Evolutionary conservation across 2,113 vertebrate species (phyloP), one percentile per base, ranked within the genome.

Genomic region (Rhegmatorhina hoffmannsi): DNA sequence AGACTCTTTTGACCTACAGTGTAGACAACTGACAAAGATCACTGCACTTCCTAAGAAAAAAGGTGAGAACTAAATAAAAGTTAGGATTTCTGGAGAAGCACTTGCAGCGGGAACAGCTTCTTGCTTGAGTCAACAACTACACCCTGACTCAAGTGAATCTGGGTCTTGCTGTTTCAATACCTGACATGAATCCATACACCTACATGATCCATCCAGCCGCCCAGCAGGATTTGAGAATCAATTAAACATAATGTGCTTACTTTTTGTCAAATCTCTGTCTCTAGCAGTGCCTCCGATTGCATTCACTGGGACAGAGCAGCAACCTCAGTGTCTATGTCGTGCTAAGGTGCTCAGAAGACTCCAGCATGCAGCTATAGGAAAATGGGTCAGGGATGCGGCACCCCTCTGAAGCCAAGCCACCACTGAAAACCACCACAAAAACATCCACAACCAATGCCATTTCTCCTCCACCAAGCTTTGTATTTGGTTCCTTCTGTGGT

Each of bases 261-360:
- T 84, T 92, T 85, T 78, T 28, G 4, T 28, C 38, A 52, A 33
- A 20, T 19, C 10, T 73, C 29, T 31, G 5, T 62, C 72, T 25
- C 25, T n/a, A 69, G 19, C 46, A 47, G 31, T 67, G 47, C 14
- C 49, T 92, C 50, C 25, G 43, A 5, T 17, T 77, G 64, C 29
- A 20, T 74, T 92, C 28, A 3, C 6, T 13, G 60, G 44, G 21
- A 44, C 60, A 56, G 80, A 47, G 55, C 38, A 86, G 59, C 21
- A 81, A 31, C 49, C 55, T 58, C 72, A 3, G 50, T 29, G 74
- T 5, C 44, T 0, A 0, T 9, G 16, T 40, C 34, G 34, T 23
- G 44, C 26, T 81, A 68, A 19, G 31, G 36, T 59, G 36, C 7
- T 47, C 59, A 18, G n/a, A 58, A 72, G 62, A 21, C 17, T 69